Percentiles rank a stretch among this genome's conserved stretches.
These are phyloP conservation scores for Mionectes olivaceus DNA, from an alignment of 2,797 vertebrate species.

Conservation along the genomic window DNA sequence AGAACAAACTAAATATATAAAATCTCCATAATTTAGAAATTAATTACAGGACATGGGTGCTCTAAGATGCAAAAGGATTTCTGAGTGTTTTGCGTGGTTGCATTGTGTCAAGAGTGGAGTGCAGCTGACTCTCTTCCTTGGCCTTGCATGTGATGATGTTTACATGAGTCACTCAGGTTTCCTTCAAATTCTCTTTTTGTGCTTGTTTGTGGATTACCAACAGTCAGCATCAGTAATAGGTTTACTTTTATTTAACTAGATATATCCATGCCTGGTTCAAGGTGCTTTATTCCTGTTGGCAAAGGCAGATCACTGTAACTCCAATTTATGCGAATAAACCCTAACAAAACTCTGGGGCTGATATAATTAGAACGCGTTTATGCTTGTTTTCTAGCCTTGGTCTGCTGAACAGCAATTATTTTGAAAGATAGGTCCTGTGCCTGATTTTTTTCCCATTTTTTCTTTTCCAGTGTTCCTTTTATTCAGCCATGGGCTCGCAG, in stretches of 20 bases:
- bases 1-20: neutral
- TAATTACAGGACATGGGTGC: neutral
- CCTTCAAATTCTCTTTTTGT: neutral
- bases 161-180: neutral
- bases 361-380: constrained; percentile 70
- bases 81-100: neutral
- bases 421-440: constrained; percentile 52
- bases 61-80: neutral
- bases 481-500: neutral
- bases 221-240: neutral
- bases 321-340: constrained; percentile 54
- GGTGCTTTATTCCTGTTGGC: constrained; percentile 55
- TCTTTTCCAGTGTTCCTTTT: neutral
- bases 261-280: constrained; percentile 59
- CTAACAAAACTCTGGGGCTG: constrained; percentile 48
- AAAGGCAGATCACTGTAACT: constrained; percentile 59
- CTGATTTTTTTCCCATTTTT: neutral
- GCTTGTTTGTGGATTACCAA: neutral
- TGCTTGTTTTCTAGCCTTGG: constrained; percentile 69
- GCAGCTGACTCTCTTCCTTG: neutral
- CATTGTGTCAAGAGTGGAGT: neutral
- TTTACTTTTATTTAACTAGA: constrained; percentile 17
- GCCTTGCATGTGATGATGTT: neutral
- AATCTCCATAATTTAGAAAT: constrained; percentile 2
- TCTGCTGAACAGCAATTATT: constrained; percentile 74